Evolutionary conservation across 2,797 vertebrate genomes (phyloP).

Genomic region (Stomatorhinus walkeri): DNA sequence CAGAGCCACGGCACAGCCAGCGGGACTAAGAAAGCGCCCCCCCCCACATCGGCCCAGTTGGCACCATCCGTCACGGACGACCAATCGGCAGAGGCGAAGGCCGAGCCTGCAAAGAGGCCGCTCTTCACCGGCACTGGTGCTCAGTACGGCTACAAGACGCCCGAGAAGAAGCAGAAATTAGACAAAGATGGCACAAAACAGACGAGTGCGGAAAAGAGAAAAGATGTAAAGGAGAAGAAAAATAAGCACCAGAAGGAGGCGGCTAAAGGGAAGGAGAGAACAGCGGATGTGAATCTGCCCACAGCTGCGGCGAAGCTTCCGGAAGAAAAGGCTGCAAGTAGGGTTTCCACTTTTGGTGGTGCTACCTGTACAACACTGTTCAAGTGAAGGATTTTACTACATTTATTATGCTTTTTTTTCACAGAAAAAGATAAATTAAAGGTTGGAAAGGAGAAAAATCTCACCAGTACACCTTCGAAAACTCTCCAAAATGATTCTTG

Average conservation of each 20-base stretch:
- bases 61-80: background rate
- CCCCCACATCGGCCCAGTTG: background rate
- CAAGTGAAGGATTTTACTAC: background rate
- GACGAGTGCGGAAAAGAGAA: constrained; percentile 20
- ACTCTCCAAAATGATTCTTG: constrained; percentile 2
- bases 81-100: background rate
- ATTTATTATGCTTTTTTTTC: constrained; percentile 1
- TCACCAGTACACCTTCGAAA: constrained; percentile 8
- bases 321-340: constrained; percentile 53
- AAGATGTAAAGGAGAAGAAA: constrained; percentile 25
- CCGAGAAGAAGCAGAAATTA: constrained; percentile 31
- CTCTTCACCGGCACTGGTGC: background rate
- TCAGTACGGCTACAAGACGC: constrained; percentile 11
- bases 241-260: constrained; percentile 13
- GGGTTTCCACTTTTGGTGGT: constrained; percentile 24
- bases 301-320: constrained; percentile 22
- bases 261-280: constrained; percentile 22
- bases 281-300: constrained; percentile 12
- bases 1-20: constrained; percentile 22
- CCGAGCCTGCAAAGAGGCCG: background rate
- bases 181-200: constrained; percentile 7
- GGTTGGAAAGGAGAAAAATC: constrained; percentile 27
- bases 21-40: constrained; percentile 20
- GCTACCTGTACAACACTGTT: background rate
- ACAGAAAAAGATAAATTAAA: constrained; percentile 48